phyloP scores from a whole-genome alignment of 2,797 vertebrate species.

The Podargus strigoides region DNA sequence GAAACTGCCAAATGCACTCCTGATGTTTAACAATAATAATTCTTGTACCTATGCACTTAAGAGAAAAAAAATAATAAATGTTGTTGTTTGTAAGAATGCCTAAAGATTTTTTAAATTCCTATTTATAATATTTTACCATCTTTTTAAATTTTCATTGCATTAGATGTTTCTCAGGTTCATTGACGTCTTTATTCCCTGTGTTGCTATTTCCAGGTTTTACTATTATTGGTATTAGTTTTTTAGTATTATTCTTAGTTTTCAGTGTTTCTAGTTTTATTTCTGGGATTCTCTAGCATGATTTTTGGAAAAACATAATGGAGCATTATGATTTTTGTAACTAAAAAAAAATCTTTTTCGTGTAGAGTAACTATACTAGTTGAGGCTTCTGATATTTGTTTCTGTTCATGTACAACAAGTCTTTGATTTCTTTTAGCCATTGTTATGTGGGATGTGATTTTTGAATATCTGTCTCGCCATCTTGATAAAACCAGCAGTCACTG shows the following conservation, averaged over 20 bases:
- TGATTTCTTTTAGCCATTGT: not conserved
- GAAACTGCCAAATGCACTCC: not conserved
- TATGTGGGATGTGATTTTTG: not conserved
- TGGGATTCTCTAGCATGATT: not conserved
- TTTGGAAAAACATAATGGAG: not conserved
- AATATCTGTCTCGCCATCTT: not conserved
- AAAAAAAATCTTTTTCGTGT: conserved; percentile 56
- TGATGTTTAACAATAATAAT: not conserved
- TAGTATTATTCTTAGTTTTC: not conserved
- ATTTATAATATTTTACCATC: not conserved
- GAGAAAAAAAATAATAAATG: too few species aligned
- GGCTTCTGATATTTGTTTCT: not conserved
- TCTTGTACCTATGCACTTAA: not conserved
- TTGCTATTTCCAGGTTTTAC: not conserved
- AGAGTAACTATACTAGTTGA: not conserved
- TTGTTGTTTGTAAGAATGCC: not conserved
- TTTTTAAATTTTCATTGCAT: not conserved
- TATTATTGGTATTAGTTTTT: not conserved
- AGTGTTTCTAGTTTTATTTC: not conserved
- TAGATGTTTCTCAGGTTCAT: not conserved
- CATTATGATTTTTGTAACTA: conserved; percentile 75
- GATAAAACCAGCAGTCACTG: not conserved
- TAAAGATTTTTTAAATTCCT: not conserved
- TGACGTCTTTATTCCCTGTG: not conserved
- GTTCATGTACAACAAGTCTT: not conserved